Evolutionary conservation across 2,888 invertebrate species (phyloP), one percentile per base, ranked within the genome.

Genomic region (Blastobasis adustella): DNA sequence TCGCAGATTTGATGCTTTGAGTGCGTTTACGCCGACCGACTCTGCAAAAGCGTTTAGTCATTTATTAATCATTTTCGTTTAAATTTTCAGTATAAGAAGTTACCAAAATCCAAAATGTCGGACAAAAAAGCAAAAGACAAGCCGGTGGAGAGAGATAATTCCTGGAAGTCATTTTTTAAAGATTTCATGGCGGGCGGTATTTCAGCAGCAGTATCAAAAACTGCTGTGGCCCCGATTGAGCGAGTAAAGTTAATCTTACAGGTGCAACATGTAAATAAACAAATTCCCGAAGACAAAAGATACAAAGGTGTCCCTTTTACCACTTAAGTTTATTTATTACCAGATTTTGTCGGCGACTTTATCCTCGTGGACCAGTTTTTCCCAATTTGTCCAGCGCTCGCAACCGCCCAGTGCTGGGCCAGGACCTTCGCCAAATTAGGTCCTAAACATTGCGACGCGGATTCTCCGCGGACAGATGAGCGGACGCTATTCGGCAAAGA

Each of bases 201-300:
- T 48, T 95, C 98, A 46, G 98, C 98, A 40, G 98, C 97, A 45
- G 92, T 97, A 61, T 96, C 98, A 49, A 98, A 98, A 81, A 98
- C 98, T 46, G 93, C 95, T 45, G 96, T 97, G 56, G 98, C 98
- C 10, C 98, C 98, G 53, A 98, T 98, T 72, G 98, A 98, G 89
- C 92, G 98, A 75, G 97, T 98, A 47, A 98, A 98, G 82, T 89
- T 98, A 63, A 91, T 98, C 57, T 91, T 98, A 61, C 98, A 98
- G 89, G 97, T 98, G 61, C 98, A 98, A 89, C 95, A 95, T 87
- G 94, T 96, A 61, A 96, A 95, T 69, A 97, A 96, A 88, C 96
- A 97, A 87, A 95, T 97, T 66, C 65, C 94, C 5, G 92, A 91
- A 59, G 94, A 95, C 59, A 90, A 96, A 73, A 94, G 95, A 67